These are phyloP conservation scores for Ectemnius continuus DNA, from an alignment of 2,888 invertebrate genomes.

Conservation along the genomic window DNA sequence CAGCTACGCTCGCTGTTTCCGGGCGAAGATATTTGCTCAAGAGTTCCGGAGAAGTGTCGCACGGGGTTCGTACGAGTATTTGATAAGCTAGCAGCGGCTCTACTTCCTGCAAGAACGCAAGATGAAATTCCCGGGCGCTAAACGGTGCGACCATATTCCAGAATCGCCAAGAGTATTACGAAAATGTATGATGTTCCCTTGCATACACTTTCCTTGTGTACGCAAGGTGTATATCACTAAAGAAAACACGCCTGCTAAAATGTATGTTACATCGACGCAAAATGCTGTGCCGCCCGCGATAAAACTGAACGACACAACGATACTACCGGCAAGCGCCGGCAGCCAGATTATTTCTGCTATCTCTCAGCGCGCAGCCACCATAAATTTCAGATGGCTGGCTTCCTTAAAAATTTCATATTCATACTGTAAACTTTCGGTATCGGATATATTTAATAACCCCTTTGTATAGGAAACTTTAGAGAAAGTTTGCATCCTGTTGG, in stretches of 20 bases:
- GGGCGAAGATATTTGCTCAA: no score
- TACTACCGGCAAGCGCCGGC: neutral
- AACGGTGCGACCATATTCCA: neutral
- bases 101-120: neutral
- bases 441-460: no score
- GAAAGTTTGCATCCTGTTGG: no score
- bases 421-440: no score
- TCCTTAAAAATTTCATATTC: no score
- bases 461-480: no score
- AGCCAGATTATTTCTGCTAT: slow-evolving; percentile 1
- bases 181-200: no score
- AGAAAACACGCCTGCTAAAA: neutral
- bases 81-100: neutral
- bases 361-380: neutral
- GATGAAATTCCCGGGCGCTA: slow-evolving; percentile 1
- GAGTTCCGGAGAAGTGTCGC: no score
- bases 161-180: neutral
- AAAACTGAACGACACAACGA: neutral
- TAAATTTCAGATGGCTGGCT: neutral
- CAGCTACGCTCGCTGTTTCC: no score
- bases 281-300: neutral
- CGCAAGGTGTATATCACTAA: no score
- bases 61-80: neutral
- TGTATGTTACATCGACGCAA: neutral
- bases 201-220: neutral